Conservation (phyloP, 2,797 vertebrate species). For the Tokudaia tokunoshimensis region DNA sequence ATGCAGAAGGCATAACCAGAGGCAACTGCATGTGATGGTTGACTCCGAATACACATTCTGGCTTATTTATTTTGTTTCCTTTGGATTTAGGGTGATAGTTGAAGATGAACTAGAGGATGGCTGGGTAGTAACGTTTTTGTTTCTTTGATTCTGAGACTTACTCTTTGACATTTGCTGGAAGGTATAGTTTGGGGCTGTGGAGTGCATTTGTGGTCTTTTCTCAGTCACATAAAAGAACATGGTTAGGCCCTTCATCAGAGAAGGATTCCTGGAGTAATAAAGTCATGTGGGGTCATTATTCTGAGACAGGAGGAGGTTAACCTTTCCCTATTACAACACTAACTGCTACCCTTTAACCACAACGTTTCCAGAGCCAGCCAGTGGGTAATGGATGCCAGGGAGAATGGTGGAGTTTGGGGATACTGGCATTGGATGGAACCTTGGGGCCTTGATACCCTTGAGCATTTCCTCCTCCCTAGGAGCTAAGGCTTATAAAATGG, state of each 20-base stretch:
- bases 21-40: neutral
- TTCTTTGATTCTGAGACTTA: constrained; percentile 31
- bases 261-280: constrained; percentile 3
- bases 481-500: neutral
- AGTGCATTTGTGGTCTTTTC: constrained; percentile 42
- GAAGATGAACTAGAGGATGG: neutral
- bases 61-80: neutral
- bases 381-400: neutral
- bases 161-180: neutral
- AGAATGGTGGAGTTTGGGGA: neutral
- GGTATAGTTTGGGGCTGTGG: neutral
- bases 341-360: neutral
- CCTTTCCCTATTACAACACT: neutral
- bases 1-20: neutral
- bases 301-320: neutral
- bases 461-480: neutral
- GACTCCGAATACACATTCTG: neutral
- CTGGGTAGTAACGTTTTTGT: neutral
- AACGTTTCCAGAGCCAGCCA: neutral
- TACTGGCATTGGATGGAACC: neutral
- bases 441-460: neutral
- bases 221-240: neutral
- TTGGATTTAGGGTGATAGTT: neutral
- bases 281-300: neutral
- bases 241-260: neutral